Base-by-base conservation (phyloP, 2,113 vertebrate species). In the Scatophagus argus region DNA sequence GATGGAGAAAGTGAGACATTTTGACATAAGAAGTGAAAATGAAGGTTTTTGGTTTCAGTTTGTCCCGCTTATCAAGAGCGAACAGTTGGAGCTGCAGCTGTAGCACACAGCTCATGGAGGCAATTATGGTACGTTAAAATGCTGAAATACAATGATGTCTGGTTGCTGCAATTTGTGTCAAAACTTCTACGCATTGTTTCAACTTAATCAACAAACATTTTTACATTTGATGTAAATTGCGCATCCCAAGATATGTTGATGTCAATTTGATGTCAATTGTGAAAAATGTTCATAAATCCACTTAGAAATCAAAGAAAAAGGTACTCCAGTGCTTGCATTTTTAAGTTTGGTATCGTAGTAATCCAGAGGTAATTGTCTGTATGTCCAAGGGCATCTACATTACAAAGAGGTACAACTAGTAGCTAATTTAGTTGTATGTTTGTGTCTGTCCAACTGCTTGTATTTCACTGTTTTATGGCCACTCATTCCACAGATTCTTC, bases 391-490 rank as follows among this genome's bases (percentile, higher is more conserved):
- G 39, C n/a, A n/a, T n/a, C n/a, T 25, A 11, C 68, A 6, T 59
- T 71, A n/a, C 32, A 51, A 38, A 46, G 7, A 49, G 32, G n/a
- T 36, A 36, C n/a, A 12, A n/a, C 32, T 39, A 47, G 23, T 16
- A 38, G 29, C 63, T 67, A 8, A 31, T 54, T 38, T 1, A 1
- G 19, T 55, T 43, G 47, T 70, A 58, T 77, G 41, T 84, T 25
- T 79, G 58, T 63, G 56, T 85, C 31, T 69, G 56, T 82, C 74
- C 29, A 61, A 75, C 79, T 44, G 63, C 14, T 54, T 77, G 66
- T 88, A 77, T 81, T 79, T 78, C 44, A 80, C 56, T 34, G 43
- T 83, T 91, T 89, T 86, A 88, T 46, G 39, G 49, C 59, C 76
- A 10, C 46, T 89, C 63, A 39, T 74, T 59, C 25, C 29, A 61